Evolutionary conservation across 2,113 vertebrate genomes (phyloP), one percentile per base, ranked within the genome.

Genomic region (Verasper variegatus): DNA sequence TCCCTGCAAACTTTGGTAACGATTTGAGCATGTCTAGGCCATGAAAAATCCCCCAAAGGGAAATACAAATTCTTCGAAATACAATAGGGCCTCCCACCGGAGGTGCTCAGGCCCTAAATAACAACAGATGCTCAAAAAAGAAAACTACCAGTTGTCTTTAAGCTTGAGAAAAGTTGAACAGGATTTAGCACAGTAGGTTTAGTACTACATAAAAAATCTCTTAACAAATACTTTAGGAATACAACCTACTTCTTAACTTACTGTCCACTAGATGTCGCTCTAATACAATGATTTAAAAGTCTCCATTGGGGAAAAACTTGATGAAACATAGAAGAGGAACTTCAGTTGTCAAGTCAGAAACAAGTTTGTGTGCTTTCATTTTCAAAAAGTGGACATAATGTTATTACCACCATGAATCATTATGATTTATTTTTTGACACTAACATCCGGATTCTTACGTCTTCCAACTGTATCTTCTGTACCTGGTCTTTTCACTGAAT

Each of bases 201-300:
- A 1, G 40, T 10, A 37, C 9, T 37, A 37, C 35, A 37, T 37
- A 10, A 37, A 2, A 9, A 37, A 37, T 42, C 10, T 42, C 11
- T 42, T 18, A 51, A 51, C 17, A 51, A 51, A 18, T 18, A 51
- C 17, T 6, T 15, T 18, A 1, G 45, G 45, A 49, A 49, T 13
- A 49, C 45, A 6, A 18, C 7, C 51, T 54, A 20, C 20, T 54
- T 17, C 10, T 78, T 31, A 1, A 17, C 15, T 20, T 20, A 12
- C 9, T 66, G 26, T 51, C 90, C 91, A 88, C 87, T 86, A 88
- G 91, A 78, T 82, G 88, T 58, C 85, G 10, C 56, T 71, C 21
- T 74, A 74, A 63, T 20, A 10, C 66, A 83, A 71, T n/a, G 7
- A 23, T 65, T 72, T 55, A 85, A 47, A 26, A 17, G 0, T 31